Base-by-base conservation (phyloP, 2,797 vertebrate species). In the Hippocampus kuda region DNA sequence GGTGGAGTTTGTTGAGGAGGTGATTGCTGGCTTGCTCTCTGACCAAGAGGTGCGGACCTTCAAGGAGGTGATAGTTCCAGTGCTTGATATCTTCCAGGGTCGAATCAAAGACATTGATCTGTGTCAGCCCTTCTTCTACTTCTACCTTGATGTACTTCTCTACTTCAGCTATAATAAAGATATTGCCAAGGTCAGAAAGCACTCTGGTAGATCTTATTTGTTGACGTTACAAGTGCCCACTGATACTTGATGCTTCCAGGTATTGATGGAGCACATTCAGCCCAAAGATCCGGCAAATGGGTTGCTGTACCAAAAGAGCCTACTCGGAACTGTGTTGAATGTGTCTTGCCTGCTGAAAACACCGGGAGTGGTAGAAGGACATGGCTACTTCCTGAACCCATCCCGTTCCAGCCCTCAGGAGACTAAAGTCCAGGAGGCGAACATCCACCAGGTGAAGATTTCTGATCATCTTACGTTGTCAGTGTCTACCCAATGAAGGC, bases 31-130 rank as follows among this genome's bases (percentile, higher is more conserved):
- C 65, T 82, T 99, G 71, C 84, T 92, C 0, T 76, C 89, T 51
- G 95, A 99, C 10, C 95, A 99, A 84, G 97, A 99, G 81, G 95
- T 99, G 75, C 93, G 93, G 65, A 94, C 95, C 0, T 98, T 99
- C 2, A 90, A 90, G 73, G 97, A 99, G 83, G 95, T 99, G 71
- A 94, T 98, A 75, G 89, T 94, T 63, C 97, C 97, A 0, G 90
- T 98, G 70, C 90, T 99, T 46, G 96, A 99, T 74, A 89, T 98
- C 79, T 88, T 98, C 68, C 69, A 93, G 76, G 87, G 93, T 8
- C 91, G 95, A 41, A 82, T 98, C 78, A 95, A 93, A 87, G 95
- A 99, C 69, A 80, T 98, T 76, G 95, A 98, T 68, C 93, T 98
- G 68, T 98, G 96, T 79, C 95, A 98, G 85, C 92, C 93, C 68